Base-by-base conservation (phyloP, 2,113 vertebrate species). In the Picathartes gymnocephalus region DNA sequence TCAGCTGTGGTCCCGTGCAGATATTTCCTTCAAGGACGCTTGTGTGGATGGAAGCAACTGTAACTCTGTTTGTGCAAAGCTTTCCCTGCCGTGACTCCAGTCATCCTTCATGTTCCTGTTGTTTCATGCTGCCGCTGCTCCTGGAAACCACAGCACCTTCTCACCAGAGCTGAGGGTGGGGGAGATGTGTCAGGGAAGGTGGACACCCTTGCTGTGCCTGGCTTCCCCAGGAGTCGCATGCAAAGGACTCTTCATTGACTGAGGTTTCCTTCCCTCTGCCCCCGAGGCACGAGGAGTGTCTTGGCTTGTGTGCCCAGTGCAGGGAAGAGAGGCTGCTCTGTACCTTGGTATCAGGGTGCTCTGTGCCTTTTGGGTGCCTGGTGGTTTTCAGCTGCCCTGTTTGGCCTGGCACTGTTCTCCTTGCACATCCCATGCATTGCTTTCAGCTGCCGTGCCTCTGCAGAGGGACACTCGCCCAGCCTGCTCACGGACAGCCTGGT, bases 21-120 rank as follows among this genome's bases (percentile, higher is more conserved):
- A 93, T 95, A 76, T 78, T 95, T 94, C 86, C 85, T 96, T 81
- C 56, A 33, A 92, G 93, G 90, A 81, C 83, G 51, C 82, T 70
- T 17, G 44, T 30, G 68, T 86, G 54, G 68, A 28, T 88, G 71
- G 78, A 31, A 93, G 37, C 0, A 2, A 7, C 74, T 64, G 33
- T 74, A 81, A 86, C 81, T 58, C 51, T 88, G 70, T 90, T 90
- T 82, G 60, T 74, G 57, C 68, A 64, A 81, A 92, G 56, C 60
- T 37, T 54, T 93, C 51, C 73, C 40, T 86, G 44, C 37, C 0
- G 3, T 50, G 66, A 44, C 51, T 50, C 39, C 47, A 62, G 60
- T 35, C 47, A 60, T 66, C 68, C 60, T 69, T 90, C 2, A 0
- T 5, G 1, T 69, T 94, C 68, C 30, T 35, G 8, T 93, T 92